phyloP scores from a whole-genome alignment of 2,888 invertebrate genomes.

The Sinodicranocentrus sp. region DNA sequence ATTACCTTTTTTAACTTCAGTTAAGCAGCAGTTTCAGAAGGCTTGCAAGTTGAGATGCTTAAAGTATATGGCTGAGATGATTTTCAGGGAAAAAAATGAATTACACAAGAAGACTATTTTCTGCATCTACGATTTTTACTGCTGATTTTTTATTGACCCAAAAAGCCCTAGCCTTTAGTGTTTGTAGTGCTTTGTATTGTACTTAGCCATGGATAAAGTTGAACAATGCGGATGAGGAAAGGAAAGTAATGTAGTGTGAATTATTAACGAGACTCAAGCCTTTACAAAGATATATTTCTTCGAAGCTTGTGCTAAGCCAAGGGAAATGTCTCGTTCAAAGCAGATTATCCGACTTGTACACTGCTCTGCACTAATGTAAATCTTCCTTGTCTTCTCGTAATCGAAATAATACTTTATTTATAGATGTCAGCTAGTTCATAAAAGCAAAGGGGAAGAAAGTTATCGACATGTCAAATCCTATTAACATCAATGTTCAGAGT shows the following conservation, averaged over 20 bases:
- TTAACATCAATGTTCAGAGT: not conserved
- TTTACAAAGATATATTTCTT: not conserved
- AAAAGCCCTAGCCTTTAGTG: no score
- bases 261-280: constrained; percentile 32
- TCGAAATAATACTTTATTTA: constrained; percentile 18
- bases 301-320: not conserved
- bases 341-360: constrained; percentile 10
- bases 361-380: constrained; percentile 5
- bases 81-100: no score
- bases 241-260: constrained; percentile 41
- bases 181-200: no score
- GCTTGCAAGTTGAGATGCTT: no score
- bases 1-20: no score
- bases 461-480: not conserved
- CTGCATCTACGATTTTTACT: no score
- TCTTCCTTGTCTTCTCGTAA: not conserved
- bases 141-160: no score
- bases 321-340: not conserved
- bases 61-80: no score
- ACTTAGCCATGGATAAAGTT: not conserved
- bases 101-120: no score
- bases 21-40: no score
- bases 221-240: not conserved
- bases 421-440: constrained; percentile 13
- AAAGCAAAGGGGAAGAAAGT: not conserved